Conservation (phyloP, 2,888 invertebrate species). For the Agrypnus murinus region DNA sequence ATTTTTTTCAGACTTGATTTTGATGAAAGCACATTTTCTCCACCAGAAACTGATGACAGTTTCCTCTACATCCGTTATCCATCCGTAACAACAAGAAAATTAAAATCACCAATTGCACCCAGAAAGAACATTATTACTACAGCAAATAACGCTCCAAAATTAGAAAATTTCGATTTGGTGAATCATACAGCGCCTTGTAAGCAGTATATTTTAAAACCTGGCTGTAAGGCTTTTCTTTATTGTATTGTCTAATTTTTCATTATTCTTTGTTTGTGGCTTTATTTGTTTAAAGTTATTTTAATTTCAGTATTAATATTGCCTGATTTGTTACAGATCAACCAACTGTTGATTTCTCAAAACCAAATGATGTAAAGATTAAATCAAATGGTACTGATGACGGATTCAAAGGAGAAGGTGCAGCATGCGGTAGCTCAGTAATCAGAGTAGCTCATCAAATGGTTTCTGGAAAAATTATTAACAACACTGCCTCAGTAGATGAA, state of each 20-base stretch:
- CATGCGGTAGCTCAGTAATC: conserved; percentile 79
- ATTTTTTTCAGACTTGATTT: conserved; percentile 73
- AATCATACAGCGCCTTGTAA: conserved; percentile 82
- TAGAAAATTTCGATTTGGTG: conserved; percentile 73
- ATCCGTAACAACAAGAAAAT: conserved; percentile 57
- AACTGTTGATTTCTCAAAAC: background rate
- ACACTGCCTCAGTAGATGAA: conserved; percentile 60
- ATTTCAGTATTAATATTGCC: background rate
- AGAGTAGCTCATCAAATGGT: conserved; percentile 78
- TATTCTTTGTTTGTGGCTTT: background rate
- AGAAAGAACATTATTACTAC: conserved; percentile 37
- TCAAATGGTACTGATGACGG: conserved; percentile 83
- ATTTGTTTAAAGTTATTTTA: background rate
- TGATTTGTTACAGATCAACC: conserved; percentile 35
- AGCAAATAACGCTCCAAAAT: conserved; percentile 14
- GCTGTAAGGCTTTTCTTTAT: conserved; percentile 57
- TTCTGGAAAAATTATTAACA: conserved; percentile 64
- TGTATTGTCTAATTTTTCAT: background rate
- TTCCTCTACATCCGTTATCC: conserved; percentile 77
- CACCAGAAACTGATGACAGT: conserved; percentile 83
- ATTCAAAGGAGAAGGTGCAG: conserved; percentile 80
- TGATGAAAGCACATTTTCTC: conserved; percentile 77
- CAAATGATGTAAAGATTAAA: conserved; percentile 67
- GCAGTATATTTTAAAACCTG: conserved; percentile 72
- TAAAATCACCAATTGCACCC: conserved; percentile 31